A percentile compares a stretch with the other conserved stretches of the same genome.
phyloP scores from a whole-genome alignment of 2,888 invertebrate genomes.

The Drosophila meridiana region DNA sequence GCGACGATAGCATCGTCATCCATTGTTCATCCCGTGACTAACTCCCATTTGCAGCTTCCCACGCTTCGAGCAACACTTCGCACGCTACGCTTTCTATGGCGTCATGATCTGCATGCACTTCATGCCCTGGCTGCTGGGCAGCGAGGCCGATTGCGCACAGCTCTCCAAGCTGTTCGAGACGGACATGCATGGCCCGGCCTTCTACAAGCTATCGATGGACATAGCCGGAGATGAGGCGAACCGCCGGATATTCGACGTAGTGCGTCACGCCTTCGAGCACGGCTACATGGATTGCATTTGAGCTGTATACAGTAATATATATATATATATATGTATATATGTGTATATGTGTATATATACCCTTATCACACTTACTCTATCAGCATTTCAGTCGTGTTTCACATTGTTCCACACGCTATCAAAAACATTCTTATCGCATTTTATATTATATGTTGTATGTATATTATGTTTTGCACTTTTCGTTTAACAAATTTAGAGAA shows the following conservation, averaged over 20 bases:
- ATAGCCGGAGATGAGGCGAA: slow-evolving; percentile 82
- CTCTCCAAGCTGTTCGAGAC: slow-evolving; percentile 78
- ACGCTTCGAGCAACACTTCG: slow-evolving; percentile 80
- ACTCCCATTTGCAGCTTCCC: slow-evolving; percentile 61
- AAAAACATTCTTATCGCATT: background rate
- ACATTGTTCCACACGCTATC: background rate
- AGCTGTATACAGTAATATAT: background rate
- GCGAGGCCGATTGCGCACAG: slow-evolving; percentile 71
- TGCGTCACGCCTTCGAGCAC: slow-evolving; percentile 81
- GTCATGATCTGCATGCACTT: slow-evolving; percentile 82
- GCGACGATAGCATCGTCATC: background rate
- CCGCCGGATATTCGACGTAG: slow-evolving; percentile 69
- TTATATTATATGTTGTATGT: background rate
- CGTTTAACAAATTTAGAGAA: background rate
- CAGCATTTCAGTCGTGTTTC: background rate
- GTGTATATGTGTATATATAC: background rate
- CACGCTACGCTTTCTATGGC: slow-evolving; percentile 83
- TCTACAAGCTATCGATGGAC: slow-evolving; percentile 71
- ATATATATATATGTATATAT: background rate
- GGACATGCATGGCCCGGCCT: slow-evolving; percentile 78
- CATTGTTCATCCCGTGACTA: background rate
- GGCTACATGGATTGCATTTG: slow-evolving; percentile 80
- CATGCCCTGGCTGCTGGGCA: slow-evolving; percentile 81
- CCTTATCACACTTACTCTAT: background rate
- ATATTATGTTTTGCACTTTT: background rate